Evolutionary conservation across 2,888 invertebrate genomes (phyloP).

Genomic region (Cynaeus angustus): DNA sequence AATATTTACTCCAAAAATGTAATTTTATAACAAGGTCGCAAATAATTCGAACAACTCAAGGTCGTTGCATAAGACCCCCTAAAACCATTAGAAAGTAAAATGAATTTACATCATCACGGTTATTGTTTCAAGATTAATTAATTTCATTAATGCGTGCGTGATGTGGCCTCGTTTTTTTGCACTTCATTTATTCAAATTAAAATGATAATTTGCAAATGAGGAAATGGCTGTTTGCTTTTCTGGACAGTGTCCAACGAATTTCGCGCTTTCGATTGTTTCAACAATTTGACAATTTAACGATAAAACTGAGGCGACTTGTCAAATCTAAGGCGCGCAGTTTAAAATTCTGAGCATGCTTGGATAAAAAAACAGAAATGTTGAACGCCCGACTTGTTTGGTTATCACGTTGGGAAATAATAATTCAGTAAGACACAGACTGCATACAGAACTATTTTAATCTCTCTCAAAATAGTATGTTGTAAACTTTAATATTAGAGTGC

Average conservation of each 20-base stretch:
- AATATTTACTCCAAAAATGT: neutral
- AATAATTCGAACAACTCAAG: constrained; percentile 21
- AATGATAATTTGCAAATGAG: constrained; percentile 3
- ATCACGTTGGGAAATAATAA: constrained; percentile 39
- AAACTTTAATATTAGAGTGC: constrained; percentile 43
- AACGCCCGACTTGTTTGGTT: constrained; percentile 16
- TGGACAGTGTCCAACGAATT: constrained; percentile 11
- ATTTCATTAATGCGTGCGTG: constrained; percentile 20
- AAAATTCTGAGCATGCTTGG: no score
- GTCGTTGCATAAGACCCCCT: constrained; percentile 34
- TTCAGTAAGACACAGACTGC: constrained; percentile 11
- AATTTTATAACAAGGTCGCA: constrained; percentile 4
- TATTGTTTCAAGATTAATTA: constrained; percentile 42
- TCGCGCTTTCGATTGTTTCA: neutral
- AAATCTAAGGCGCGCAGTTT: no score
- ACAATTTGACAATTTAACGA: no score
- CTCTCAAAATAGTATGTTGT: constrained; percentile 29
- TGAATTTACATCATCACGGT: constrained; percentile 36
- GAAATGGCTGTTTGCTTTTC: constrained; percentile 7
- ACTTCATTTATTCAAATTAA: neutral
- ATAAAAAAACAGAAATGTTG: no score
- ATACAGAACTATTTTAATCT: constrained; percentile 31
- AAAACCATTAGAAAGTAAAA: constrained; percentile 38
- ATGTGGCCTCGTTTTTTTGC: constrained; percentile 16
- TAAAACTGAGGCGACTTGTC: no score